Base-by-base conservation (phyloP, 2,113 vertebrate species). In the Saccopteryx bilineata region DNA sequence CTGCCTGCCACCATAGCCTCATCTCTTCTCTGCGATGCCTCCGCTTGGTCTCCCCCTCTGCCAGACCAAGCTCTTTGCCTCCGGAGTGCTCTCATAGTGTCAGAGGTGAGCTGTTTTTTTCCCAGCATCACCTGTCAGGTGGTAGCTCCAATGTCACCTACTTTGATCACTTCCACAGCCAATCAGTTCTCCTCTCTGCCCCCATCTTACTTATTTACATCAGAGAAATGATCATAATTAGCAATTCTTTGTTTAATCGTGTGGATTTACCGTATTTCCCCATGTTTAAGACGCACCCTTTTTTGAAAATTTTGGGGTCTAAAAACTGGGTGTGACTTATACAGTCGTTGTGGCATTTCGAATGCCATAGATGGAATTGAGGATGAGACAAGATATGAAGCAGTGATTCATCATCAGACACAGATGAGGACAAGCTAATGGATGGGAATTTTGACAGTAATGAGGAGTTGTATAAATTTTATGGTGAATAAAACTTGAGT, bases 1-100 rank as follows among this genome's bases (percentile, higher is more conserved):
- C 9, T 9, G 31, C 19, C 19, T 46, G 11, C 46, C 8, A 65
- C 31, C 15, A 2, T 0, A 9, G 18, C 24, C 1, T 10, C 12
- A 19, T 11, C 46, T 39, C 0, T 21, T 66, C 21, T 13, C 48
- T 31, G 21, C 0, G 1, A 6, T 10, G 31, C 23, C 13, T 72
- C 33, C 1, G 63, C 18, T n/a, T 58, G 3, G 1, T 15, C 7
- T 60, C 46, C 61, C 46, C n/a, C 12, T n/a, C 50, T 19, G 24
- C 56, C 11, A 54, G n/a, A 48, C 19, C 18, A 65, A 33, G 13
- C 10, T 24, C 52, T 60, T 31, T 52, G 54, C 79, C 54, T 13
- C 52, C 23, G 91, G 48, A 24, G 46, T 2, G 0, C 17, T 21
- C 66, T 17, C 14, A 15, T 7, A 33, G 46, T 18, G 65, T 31